phyloP scores from a whole-genome alignment of 92 coral and sea anemone species.

The Zoanthus solanderi region DNA sequence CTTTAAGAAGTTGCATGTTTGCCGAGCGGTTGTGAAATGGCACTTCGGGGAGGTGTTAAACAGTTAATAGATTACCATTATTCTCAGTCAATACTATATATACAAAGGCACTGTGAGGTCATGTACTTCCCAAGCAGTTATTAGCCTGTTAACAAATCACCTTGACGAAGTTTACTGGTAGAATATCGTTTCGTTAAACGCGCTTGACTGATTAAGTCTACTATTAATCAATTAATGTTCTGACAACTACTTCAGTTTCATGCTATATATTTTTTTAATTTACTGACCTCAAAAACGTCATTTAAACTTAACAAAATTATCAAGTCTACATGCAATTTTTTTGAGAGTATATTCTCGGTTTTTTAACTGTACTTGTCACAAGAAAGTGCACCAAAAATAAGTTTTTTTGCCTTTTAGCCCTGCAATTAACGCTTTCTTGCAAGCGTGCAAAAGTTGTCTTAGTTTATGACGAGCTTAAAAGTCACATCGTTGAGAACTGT shows the following conservation, averaged over 20 bases:
- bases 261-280: not conserved
- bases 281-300: slow-evolving; percentile 23
- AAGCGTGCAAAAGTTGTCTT: slow-evolving; percentile 20
- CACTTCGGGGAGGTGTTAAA: slow-evolving; percentile 3
- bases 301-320: slow-evolving; percentile 8
- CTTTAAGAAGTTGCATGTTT: slow-evolving; percentile 43
- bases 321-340: slow-evolving; percentile 4
- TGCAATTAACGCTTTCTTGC: not conserved
- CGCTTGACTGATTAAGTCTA: slow-evolving; percentile 18
- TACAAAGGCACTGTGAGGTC: slow-evolving; percentile 22
- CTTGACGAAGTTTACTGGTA: slow-evolving; percentile 6
- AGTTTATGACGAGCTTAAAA: not conserved
- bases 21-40: slow-evolving; percentile 20
- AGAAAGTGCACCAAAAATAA: not conserved
- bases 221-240: slow-evolving; percentile 15
- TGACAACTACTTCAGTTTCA: not conserved
- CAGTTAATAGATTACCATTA: slow-evolving; percentile 28
- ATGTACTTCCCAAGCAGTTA: slow-evolving; percentile 1
- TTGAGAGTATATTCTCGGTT: not conserved
- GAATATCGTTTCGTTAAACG: slow-evolving; percentile 6
- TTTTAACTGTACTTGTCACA: not conserved
- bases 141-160: slow-evolving; percentile 30
- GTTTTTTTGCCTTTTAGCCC: not conserved
- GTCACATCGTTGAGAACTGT: not conserved
- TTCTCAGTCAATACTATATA: slow-evolving; percentile 24